A percentile compares a stretch with the other conserved stretches of the same genome.
These are phyloP conservation scores for Axea sp. DNA, from an alignment of 2,888 invertebrate species.

Conservation along the genomic window DNA sequence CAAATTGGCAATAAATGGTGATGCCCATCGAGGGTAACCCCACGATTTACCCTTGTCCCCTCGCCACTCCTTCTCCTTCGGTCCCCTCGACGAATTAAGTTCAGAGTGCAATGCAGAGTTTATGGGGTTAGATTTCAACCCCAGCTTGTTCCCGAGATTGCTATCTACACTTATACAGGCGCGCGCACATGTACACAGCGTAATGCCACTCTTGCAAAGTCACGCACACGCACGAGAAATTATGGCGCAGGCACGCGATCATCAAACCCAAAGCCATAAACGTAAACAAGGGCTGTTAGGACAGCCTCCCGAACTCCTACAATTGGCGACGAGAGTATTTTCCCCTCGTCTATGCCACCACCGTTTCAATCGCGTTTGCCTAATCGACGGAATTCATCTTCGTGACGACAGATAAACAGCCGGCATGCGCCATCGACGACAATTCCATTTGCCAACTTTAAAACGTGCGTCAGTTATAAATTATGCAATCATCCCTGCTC, in stretches of 20 bases:
- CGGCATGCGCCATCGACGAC: constrained; percentile 46
- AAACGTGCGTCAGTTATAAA: constrained; percentile 38
- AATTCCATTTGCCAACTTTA: constrained; percentile 50
- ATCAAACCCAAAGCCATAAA: constrained; percentile 77
- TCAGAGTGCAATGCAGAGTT: constrained; percentile 68
- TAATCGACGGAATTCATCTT: constrained; percentile 55
- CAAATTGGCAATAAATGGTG: constrained; percentile 79
- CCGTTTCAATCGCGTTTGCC: constrained; percentile 57
- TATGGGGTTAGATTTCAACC: constrained; percentile 74
- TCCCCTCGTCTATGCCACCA: constrained; percentile 68
- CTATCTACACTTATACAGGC: constrained; percentile 70
- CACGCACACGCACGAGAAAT: constrained; percentile 33
- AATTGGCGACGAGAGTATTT: constrained; percentile 76
- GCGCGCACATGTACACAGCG: constrained; percentile 36
- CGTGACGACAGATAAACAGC: constrained; percentile 52
- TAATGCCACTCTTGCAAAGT: constrained; percentile 38
- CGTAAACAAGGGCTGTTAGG: constrained; percentile 78
- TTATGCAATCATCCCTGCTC: constrained; percentile 36
- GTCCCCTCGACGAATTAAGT: constrained; percentile 76
- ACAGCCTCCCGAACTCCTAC: constrained; percentile 73
- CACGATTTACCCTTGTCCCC: constrained; percentile 23
- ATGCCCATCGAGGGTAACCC: constrained; percentile 70
- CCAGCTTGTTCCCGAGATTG: constrained; percentile 72
- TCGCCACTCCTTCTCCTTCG: constrained; percentile 26
- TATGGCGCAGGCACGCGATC: constrained; percentile 71